phyloP scores from a whole-genome alignment of 2,888 invertebrate species.

The Plebejus melissa region DNA sequence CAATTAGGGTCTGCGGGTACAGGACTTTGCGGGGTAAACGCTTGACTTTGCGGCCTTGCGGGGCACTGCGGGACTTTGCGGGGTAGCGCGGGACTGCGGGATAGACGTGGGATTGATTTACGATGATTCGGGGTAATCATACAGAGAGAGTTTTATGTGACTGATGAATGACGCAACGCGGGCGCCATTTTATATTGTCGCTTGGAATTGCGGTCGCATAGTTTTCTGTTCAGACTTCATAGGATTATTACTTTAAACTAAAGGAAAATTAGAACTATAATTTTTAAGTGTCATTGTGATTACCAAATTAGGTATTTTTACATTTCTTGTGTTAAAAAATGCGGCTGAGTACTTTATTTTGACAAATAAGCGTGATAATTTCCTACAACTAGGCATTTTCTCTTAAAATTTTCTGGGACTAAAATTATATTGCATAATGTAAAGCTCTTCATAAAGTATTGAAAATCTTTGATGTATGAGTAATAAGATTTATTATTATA shows the following conservation, averaged over 20 bases:
- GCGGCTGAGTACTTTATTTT: no score
- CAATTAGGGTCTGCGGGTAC: slow-evolving; percentile 62
- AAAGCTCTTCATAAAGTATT: no score
- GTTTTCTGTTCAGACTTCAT: neutral
- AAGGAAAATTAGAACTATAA: no score
- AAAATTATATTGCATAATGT: no score
- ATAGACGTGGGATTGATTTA: slow-evolving; percentile 67
- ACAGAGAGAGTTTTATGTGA: slow-evolving; percentile 58
- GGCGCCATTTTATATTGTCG: slow-evolving; percentile 61
- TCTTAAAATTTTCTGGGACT: no score
- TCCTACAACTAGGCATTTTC: no score
- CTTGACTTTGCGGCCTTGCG: slow-evolving; percentile 56
- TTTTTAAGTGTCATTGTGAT: no score
- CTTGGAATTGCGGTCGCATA: slow-evolving; percentile 46
- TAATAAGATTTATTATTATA: no score
- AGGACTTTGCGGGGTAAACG: slow-evolving; percentile 42
- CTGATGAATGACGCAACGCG: slow-evolving; percentile 47
- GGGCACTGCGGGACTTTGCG: slow-evolving; percentile 54
- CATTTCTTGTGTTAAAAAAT: no score
- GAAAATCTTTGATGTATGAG: no score
- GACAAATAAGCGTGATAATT: no score
- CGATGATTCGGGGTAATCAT: slow-evolving; percentile 71
- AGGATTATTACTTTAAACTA: neutral
- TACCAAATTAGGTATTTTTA: no score
- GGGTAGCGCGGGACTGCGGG: slow-evolving; percentile 49